Base-by-base conservation (phyloP, 2,888 invertebrate species). In the Metopia argyrocephala region DNA sequence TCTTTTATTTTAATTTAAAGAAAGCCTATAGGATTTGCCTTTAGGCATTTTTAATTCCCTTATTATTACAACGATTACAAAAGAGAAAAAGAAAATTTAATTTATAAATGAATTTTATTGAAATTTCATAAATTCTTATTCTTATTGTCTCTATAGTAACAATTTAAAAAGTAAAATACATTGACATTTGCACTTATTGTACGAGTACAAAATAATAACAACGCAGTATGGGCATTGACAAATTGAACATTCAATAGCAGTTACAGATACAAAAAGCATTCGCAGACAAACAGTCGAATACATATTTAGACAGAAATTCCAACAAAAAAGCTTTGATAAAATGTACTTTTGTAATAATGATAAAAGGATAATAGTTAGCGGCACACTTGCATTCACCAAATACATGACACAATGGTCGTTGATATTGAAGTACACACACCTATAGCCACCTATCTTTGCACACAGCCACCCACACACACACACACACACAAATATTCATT, bases 321-420 rank as follows among this genome's bases (percentile, higher is more conserved):
- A 38, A 38, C 38, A 38, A 38, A 38, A 38, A 4, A 27, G 21
- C 38, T 18, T 64, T 64, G 46, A 57, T 65, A 3, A 57, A 20
- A 50, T 38, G 74, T 38, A 74, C n/a, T 66, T 57, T n/a, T n/a
- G n/a, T n/a, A n/a, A 57, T 23, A 74, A n/a, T 66, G 31, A 65
- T 38, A 74, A 65, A 64, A 74, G 31, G 18, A 38, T 65, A 74
- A 59, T 48, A 50, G 45, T 65, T 48, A 31, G 28, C 23, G 20
- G 7, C 18, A 28, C 54, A 54, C 25, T 5, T 48, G 38, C 57
- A 28, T n/a, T n/a, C n/a, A n/a, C n/a, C n/a, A 21, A 23, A 23
- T 23, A 15, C 64, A 64, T 56, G 54, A 64, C 46, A n/a, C n/a
- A 73, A 64, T 46, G 23, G 9, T 6, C n/a, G n/a, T n/a, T n/a